Percentiles rank a stretch among this genome's conserved stretches.
Conservation (phyloP, 2,113 vertebrate genomes). For the Platichthys stellatus region DNA sequence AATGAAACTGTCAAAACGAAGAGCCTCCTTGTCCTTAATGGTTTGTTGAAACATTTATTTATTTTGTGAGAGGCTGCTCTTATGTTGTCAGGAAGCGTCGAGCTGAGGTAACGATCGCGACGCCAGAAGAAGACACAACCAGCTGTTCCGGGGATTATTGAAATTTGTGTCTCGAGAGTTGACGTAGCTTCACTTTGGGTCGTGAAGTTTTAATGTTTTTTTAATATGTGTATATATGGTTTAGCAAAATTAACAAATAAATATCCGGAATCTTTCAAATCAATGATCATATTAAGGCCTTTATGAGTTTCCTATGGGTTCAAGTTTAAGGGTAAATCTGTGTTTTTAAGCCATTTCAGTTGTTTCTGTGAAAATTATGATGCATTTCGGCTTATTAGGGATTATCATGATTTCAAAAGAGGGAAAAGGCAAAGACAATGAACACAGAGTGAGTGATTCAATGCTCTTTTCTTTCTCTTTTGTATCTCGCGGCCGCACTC, state of each 20-base stretch:
- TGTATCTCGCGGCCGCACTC: slow-evolving; percentile 32
- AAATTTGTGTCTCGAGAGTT: background rate
- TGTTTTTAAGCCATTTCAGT: background rate
- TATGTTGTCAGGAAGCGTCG: slow-evolving; percentile 5
- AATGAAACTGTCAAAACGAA: background rate
- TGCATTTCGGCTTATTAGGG: slow-evolving; percentile 36
- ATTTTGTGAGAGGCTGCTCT: background rate
- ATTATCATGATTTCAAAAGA: slow-evolving; percentile 38
- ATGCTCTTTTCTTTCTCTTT: slow-evolving; percentile 42
- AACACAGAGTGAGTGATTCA: slow-evolving; percentile 49
- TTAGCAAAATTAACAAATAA: too few species aligned
- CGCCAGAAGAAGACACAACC: background rate
- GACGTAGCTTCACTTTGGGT: background rate
- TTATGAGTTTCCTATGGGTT: too few species aligned
- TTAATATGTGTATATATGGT: too few species aligned
- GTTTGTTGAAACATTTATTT: background rate
- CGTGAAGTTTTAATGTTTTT: background rate
- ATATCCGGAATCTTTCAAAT: background rate
- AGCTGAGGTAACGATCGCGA: background rate
- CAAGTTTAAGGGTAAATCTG: background rate
- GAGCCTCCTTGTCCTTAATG: background rate
- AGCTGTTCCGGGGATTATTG: background rate
- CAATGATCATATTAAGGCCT: background rate
- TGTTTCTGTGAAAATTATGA: slow-evolving; percentile 9
- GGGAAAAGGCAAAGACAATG: slow-evolving; percentile 47